A percentile compares a stretch with the other conserved stretches of the same genome.
Evolutionary conservation across 53 echinoderm and acorn worm species (phyloP).

Genomic region (Echinometra lucunter): DNA sequence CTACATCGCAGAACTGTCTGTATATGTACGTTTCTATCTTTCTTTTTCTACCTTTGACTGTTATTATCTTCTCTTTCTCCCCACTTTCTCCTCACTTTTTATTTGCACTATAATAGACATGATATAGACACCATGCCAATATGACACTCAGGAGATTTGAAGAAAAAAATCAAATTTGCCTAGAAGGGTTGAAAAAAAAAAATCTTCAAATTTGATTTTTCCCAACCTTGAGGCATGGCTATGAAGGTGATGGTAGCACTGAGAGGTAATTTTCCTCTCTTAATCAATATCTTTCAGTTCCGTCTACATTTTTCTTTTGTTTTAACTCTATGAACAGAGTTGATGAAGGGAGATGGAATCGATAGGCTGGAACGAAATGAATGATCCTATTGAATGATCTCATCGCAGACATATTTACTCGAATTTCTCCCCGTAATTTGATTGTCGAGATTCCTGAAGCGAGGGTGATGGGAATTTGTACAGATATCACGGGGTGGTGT

Average conservation of each 20-base stretch:
- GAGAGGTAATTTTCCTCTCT: background rate
- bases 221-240: background rate
- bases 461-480: background rate
- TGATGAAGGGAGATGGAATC: background rate
- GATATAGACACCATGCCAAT: too few relatives aligned
- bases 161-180: too few relatives aligned
- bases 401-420: background rate
- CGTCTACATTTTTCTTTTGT: background rate
- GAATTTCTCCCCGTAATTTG: slow-evolving; percentile 11
- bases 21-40: too few relatives aligned
- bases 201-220: background rate
- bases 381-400: background rate
- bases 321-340: background rate
- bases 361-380: background rate
- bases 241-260: background rate
- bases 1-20: too few relatives aligned
- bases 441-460: slow-evolving; percentile 16
- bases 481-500: background rate
- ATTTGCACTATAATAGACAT: too few relatives aligned
- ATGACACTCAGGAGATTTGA: too few relatives aligned
- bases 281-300: background rate
- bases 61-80: too few relatives aligned
- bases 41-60: too few relatives aligned
- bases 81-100: too few relatives aligned
- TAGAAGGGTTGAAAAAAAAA: too few relatives aligned